phyloP scores from a whole-genome alignment of 2,888 invertebrate genomes.

The Himalopsyche anomala region DNA sequence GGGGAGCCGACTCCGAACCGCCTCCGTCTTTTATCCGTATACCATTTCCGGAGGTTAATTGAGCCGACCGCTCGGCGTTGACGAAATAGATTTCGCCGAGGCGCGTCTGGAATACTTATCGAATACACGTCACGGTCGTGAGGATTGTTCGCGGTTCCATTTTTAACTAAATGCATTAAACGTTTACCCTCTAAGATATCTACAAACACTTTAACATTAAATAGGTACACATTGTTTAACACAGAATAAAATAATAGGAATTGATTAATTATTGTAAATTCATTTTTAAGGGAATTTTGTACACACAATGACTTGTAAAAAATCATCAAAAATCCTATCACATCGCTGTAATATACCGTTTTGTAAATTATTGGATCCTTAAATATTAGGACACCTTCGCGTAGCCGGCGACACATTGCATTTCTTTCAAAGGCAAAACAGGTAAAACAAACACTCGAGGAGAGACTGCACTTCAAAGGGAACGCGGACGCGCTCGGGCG shows the following conservation, averaged over 20 bases:
- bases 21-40: slow-evolving; percentile 17
- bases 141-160: slow-evolving; percentile 64
- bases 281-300: slow-evolving; percentile 69
- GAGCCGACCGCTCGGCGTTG: neutral
- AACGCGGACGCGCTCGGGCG: too few relatives aligned
- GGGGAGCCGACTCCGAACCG: slow-evolving; percentile 49
- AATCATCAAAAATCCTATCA: slow-evolving; percentile 83
- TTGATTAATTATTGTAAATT: slow-evolving; percentile 67
- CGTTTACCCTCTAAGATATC: slow-evolving; percentile 67
- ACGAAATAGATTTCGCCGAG: neutral
- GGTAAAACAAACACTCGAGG: neutral
- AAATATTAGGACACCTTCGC: slow-evolving; percentile 59
- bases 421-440: slow-evolving; percentile 22
- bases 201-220: slow-evolving; percentile 68
- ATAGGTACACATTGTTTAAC: slow-evolving; percentile 69
- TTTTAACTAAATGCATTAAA: slow-evolving; percentile 61
- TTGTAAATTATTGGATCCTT: slow-evolving; percentile 65
- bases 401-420: slow-evolving; percentile 53
- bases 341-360: slow-evolving; percentile 70
- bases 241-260: slow-evolving; percentile 74
- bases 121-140: slow-evolving; percentile 57
- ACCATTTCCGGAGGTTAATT: slow-evolving; percentile 15
- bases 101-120: slow-evolving; percentile 46
- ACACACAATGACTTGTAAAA: slow-evolving; percentile 78
- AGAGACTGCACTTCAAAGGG: too few relatives aligned